phyloP scores from a whole-genome alignment of 2,888 invertebrate genomes.

The Itoplectis maculator region DNA sequence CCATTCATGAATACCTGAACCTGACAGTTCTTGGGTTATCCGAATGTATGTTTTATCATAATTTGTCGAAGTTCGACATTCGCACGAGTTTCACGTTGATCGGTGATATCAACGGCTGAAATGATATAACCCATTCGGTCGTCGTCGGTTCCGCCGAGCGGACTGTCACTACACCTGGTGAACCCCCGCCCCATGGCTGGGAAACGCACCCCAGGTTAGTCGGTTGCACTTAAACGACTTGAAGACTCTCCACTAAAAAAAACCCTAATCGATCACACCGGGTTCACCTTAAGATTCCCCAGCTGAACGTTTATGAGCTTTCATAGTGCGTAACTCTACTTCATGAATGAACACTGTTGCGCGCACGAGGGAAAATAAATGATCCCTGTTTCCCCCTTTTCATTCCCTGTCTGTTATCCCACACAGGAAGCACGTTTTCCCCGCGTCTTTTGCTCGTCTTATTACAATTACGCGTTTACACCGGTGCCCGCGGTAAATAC shows the following conservation, averaged over 20 bases:
- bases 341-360: conserved; percentile 29
- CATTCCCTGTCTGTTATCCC: conserved; percentile 34
- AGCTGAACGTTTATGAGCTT: not conserved
- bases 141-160: too few relatives aligned
- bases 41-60: too few relatives aligned
- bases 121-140: too few relatives aligned
- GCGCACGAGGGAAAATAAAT: conserved; percentile 35
- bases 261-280: not conserved
- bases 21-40: too few relatives aligned
- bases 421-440: conserved; percentile 46
- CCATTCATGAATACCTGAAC: too few relatives aligned
- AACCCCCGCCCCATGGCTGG: not conserved
- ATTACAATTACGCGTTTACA: conserved; percentile 54
- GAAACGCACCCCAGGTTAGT: not conserved
- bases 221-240: not conserved
- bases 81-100: too few relatives aligned
- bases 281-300: not conserved
- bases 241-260: not conserved
- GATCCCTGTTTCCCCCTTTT: conserved; percentile 41
- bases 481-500: conserved; percentile 31
- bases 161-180: conserved; percentile 5
- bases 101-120: too few relatives aligned
- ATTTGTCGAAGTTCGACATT: too few relatives aligned
- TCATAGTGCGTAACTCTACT: conserved; percentile 1
- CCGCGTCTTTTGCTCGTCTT: conserved; percentile 36